These are phyloP conservation scores for Siphonodentalium dalli DNA, from an alignment of 2,888 invertebrate genomes.

Conservation along the genomic window DNA sequence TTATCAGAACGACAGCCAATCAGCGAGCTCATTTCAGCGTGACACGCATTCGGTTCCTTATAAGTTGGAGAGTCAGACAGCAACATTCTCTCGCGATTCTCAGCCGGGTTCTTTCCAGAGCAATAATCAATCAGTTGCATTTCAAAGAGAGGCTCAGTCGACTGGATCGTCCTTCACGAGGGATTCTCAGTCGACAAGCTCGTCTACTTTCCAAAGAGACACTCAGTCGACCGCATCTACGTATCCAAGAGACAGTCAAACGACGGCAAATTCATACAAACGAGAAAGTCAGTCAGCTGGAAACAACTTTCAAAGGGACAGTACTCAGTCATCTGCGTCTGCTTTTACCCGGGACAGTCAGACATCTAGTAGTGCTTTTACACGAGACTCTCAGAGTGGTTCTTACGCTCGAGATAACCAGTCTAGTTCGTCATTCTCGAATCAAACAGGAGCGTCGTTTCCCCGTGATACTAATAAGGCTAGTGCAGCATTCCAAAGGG, in stretches of 20 bases:
- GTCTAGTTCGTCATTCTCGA: constrained; percentile 51
- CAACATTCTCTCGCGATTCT: too few relatives aligned
- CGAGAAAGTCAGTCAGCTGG: constrained; percentile 17
- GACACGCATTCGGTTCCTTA: too few relatives aligned
- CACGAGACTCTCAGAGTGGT: too few relatives aligned
- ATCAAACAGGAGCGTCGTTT: constrained; percentile 40
- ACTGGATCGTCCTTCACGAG: constrained; percentile 14
- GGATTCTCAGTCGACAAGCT: constrained; percentile 1
- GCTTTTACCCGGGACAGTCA: too few relatives aligned
- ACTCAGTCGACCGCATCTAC: constrained; percentile 35
- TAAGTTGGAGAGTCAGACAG: too few relatives aligned
- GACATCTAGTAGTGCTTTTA: too few relatives aligned
- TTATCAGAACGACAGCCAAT: constrained; percentile 21
- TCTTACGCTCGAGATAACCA: too few relatives aligned
- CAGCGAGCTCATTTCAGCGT: constrained; percentile 13
- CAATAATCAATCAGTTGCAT: constrained; percentile 29
- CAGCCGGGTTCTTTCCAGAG: constrained; percentile 33
- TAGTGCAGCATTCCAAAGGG: too few relatives aligned
- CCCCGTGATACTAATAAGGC: too few relatives aligned
- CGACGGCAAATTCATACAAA: constrained; percentile 22
- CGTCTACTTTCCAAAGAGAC: constrained; percentile 32
- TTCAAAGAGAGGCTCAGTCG: constrained; percentile 8
- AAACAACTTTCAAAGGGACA: background rate
- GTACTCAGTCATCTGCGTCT: too few relatives aligned
- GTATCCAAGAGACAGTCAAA: constrained; percentile 9